Evolutionary conservation across 2,113 vertebrate genomes (phyloP).

Genomic region (Centropus unirufus): DNA sequence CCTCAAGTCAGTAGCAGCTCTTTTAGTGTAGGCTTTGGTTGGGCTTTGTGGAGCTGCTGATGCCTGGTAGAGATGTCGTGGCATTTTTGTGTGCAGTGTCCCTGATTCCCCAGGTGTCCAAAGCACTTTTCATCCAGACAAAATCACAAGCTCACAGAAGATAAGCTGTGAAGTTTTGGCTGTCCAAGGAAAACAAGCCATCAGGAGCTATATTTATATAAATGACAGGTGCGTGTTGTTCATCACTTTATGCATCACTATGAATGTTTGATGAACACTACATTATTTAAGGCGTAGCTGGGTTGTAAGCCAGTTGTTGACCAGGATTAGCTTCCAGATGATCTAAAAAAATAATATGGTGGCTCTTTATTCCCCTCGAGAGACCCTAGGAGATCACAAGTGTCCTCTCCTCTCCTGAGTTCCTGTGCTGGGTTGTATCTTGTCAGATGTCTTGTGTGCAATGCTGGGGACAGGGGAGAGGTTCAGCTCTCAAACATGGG

Average conservation of each 20-base stretch:
- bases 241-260: conserved; percentile 68
- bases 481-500: neutral
- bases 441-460: neutral
- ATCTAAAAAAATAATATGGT: neutral
- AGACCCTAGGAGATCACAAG: neutral
- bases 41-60: neutral
- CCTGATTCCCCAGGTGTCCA: conserved; percentile 64
- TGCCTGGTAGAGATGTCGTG: neutral
- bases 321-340: conserved; percentile 23
- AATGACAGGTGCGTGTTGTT: conserved; percentile 27
- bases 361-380: neutral
- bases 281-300: conserved; percentile 76
- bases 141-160: conserved; percentile 61
- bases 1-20: neutral
- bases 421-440: neutral
- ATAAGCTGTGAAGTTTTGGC: conserved; percentile 72
- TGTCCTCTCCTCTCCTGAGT: neutral
- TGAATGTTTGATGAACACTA: conserved; percentile 81
- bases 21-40: neutral
- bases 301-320: conserved; percentile 27
- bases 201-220: conserved; percentile 74
- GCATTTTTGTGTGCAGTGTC: neutral
- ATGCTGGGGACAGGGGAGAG: neutral
- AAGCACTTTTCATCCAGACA: conserved; percentile 59
- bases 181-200: conserved; percentile 67